Evolutionary conservation across 1,140 invertebrate species (phyloP), one percentile per base, ranked within the genome.

Genomic region (Tetragnatha versicolor): DNA sequence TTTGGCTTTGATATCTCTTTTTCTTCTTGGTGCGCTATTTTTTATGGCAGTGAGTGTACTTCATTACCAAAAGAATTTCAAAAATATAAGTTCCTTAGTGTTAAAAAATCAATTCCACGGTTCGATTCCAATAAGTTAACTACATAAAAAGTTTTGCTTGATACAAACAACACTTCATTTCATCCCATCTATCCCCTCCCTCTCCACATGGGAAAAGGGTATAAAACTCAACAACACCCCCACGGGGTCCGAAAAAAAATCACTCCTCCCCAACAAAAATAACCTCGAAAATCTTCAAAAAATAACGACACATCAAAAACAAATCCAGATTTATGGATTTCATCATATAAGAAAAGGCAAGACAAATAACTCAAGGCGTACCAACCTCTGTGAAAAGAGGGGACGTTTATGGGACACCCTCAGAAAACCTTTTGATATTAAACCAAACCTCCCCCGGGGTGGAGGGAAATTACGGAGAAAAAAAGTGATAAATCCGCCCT

Each of bases 401-500:
- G 53, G 68, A 70, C 49, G 55, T 70, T 70, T 70, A 70, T 70
- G 68, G 20, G 25, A 17, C 27, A 39, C 39, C 39, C 39, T 49
- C 22, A 22, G 49, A n/a, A n/a, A n/a, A n/a, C 17, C 27, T 53
- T 70, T 70, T 37, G 51, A 70, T 70, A 70, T 70, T 70, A 55
- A 70, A 70, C 68, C 47, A 25, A 33, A 55, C 31, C 27, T 35
- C 47, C 68, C 29, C 42, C 14, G 29, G n/a, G n/a, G n/a, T n/a
- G n/a, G n/a, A n/a, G n/a, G n/a, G n/a, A 6, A 70, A 22, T 70
- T 70, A 55, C 49, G 49, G 12, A 42, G 2, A 47, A 47, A 47
- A 25, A 70, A 55, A 70, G 68, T 70, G 47, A 70, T 70, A 70
- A 70, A 70, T 70, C 68, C 45, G 39, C 55, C 17, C 27, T 49